phyloP scores from a whole-genome alignment of 1,140 invertebrate species.

The Asbolus verrucosus region DNA sequence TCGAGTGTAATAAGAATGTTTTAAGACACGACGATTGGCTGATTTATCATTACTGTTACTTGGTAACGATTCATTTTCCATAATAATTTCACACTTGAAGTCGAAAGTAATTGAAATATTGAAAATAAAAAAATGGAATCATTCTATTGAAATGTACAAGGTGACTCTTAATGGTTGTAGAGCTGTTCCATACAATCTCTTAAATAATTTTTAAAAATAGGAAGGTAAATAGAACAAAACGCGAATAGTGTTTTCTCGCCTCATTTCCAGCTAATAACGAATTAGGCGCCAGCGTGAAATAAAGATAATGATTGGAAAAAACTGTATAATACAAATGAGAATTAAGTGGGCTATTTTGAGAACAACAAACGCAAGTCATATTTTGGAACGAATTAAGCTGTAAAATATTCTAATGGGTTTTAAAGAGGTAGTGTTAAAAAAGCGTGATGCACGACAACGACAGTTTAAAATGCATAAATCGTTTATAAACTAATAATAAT shows the following conservation, averaged over 20 bases:
- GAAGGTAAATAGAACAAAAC: too few species aligned
- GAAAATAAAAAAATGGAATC: neutral
- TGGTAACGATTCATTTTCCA: neutral
- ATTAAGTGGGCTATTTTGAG: too few species aligned
- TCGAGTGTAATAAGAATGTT: constrained; percentile 10
- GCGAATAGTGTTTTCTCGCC: too few species aligned
- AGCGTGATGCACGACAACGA: constrained; percentile 21
- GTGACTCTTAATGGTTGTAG: neutral
- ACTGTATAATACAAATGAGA: too few species aligned
- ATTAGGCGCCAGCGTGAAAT: too few species aligned
- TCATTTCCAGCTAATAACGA: too few species aligned
- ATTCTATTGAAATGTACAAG: constrained; percentile 9
- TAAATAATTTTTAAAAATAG: too few species aligned
- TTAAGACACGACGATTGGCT: constrained; percentile 1
- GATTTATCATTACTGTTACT: constrained; percentile 4
- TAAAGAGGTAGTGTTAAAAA: constrained; percentile 22
- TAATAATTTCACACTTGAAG: constrained; percentile 28
- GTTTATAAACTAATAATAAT: constrained; percentile 21
- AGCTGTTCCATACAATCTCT: neutral
- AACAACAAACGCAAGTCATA: too few species aligned
- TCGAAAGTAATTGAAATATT: constrained; percentile 26
- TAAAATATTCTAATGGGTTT: neutral
- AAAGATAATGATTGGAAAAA: too few species aligned
- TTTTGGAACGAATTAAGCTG: neutral
- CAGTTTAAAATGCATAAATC: constrained; percentile 10